Conservation (phyloP, 2,113 vertebrate genomes). For the Shinisaurus crocodilurus region DNA sequence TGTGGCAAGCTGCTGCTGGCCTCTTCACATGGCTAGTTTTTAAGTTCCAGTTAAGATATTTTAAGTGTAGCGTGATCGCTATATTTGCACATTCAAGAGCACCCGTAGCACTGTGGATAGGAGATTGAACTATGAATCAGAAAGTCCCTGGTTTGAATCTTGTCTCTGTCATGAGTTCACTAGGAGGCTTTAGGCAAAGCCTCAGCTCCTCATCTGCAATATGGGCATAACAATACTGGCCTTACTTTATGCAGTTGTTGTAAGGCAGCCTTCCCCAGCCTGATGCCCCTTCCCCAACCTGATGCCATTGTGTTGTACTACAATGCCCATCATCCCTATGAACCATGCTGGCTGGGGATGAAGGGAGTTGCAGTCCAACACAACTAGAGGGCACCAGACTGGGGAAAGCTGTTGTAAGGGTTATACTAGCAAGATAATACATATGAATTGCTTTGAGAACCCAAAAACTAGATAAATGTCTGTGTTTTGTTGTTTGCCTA, state of each 20-base stretch:
- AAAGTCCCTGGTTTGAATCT: neutral
- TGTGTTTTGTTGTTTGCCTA: neutral
- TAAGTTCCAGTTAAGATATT: neutral
- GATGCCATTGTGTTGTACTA: neutral
- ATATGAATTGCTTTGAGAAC: neutral
- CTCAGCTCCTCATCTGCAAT: neutral
- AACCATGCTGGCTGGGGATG: too few relatives aligned
- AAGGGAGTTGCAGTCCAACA: too few relatives aligned
- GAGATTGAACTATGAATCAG: neutral
- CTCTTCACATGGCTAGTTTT: neutral
- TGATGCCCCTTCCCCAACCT: neutral
- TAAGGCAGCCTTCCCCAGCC: neutral
- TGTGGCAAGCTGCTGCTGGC: neutral
- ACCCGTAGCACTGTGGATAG: neutral
- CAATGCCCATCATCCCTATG: too few relatives aligned
- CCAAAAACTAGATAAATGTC: neutral
- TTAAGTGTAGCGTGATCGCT: neutral
- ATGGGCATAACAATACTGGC: neutral
- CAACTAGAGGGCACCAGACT: too few relatives aligned
- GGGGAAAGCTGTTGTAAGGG: neutral
- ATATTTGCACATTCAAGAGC: neutral
- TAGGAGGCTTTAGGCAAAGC: conserved; percentile 24
- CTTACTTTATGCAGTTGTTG: neutral
- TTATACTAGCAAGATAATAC: neutral
- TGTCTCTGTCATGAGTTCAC: neutral